These are phyloP conservation scores for Cynoglossus semilaevis DNA, from an alignment of 2,113 vertebrate species.

Conservation along the genomic window DNA sequence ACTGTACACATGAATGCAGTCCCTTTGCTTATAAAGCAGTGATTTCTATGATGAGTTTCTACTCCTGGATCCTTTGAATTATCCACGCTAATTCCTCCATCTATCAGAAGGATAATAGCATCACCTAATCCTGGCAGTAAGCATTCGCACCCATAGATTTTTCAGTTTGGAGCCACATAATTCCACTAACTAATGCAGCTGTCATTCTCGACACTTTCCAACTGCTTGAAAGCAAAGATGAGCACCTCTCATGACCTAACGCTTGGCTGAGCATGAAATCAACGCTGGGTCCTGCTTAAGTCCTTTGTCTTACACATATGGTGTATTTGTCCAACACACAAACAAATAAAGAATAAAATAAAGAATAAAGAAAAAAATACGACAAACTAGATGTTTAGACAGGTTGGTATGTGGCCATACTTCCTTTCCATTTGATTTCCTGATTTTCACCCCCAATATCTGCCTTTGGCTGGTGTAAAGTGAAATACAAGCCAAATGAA, in stretches of 20 bases:
- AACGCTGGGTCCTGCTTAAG: constrained; percentile 10
- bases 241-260: constrained; percentile 54
- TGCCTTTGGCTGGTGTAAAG: too few species aligned
- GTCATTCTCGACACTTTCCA: constrained; percentile 55
- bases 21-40: constrained; percentile 66
- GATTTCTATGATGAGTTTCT: constrained; percentile 75
- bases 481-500: too few species aligned
- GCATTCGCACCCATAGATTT: constrained; percentile 67
- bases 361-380: too few species aligned
- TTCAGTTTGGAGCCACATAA: constrained; percentile 73
- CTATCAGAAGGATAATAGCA: constrained; percentile 76
- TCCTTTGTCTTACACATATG: constrained; percentile 4
- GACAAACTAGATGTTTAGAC: too few species aligned
- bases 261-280: constrained; percentile 22
- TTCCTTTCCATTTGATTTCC: too few species aligned
- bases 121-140: constrained; percentile 76
- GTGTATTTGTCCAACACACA: constrained; percentile 17
- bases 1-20: constrained; percentile 71
- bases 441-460: too few species aligned
- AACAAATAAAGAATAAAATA: too few species aligned
- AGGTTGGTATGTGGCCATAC: too few species aligned
- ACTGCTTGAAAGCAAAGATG: constrained; percentile 49
- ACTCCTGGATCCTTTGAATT: constrained; percentile 69
- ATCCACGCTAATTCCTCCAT: constrained; percentile 77
- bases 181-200: constrained; percentile 77